A percentile compares a stretch with the other conserved stretches of the same genome.
These are phyloP conservation scores for Hirtodrosophila confusa DNA, from an alignment of 2,888 invertebrate species.

Conservation along the genomic window DNA sequence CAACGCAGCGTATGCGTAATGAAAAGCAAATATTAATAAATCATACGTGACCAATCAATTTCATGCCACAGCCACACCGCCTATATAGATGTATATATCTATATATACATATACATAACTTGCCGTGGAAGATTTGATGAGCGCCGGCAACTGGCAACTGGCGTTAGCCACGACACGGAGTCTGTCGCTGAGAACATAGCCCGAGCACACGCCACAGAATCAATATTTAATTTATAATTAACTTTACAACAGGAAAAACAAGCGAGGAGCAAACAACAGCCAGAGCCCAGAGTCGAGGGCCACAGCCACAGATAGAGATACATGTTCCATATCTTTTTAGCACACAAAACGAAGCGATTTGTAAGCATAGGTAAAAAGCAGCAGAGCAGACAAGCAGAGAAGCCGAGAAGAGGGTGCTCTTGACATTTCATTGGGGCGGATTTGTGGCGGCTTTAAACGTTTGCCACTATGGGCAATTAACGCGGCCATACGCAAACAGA, in stretches of 20 bases:
- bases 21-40: slow-evolving; percentile 78
- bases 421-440: slow-evolving; percentile 67
- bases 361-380: slow-evolving; percentile 25
- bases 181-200: slow-evolving; percentile 24
- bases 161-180: slow-evolving; percentile 13
- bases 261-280: slow-evolving; percentile 49
- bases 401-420: slow-evolving; percentile 33
- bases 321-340: slow-evolving; percentile 61
- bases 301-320: slow-evolving; percentile 33
- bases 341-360: slow-evolving; percentile 46
- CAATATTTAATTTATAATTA: slow-evolving; percentile 84
- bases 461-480: slow-evolving; percentile 83
- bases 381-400: slow-evolving; percentile 10
- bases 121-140: slow-evolving; percentile 47
- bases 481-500: slow-evolving; percentile 80
- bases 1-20: slow-evolving; percentile 73
- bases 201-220: slow-evolving; percentile 73
- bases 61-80: slow-evolving; percentile 46
- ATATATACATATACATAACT: slow-evolving; percentile 1
- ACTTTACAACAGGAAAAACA: slow-evolving; percentile 81
- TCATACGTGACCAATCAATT: slow-evolving; percentile 78
- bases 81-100: slow-evolving; percentile 2
- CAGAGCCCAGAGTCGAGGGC: slow-evolving; percentile 13
- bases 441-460: slow-evolving; percentile 82
- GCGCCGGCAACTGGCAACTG: slow-evolving; percentile 53